phyloP scores from a whole-genome alignment of 2,888 invertebrate genomes.

The Eudemis profundana region DNA sequence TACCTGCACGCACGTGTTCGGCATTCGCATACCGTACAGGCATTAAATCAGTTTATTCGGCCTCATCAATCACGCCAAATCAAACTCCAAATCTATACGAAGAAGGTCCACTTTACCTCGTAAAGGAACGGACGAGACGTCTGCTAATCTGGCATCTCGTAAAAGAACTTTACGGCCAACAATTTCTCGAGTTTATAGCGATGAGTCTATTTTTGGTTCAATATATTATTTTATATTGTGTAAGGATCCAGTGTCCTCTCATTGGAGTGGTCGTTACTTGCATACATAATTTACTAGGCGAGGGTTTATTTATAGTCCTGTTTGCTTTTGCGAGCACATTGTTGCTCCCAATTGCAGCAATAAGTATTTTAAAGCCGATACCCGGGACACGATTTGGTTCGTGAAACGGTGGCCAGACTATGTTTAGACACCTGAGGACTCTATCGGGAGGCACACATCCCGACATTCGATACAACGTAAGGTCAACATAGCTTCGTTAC shows the following conservation, averaged over 20 bases:
- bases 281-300: conserved; percentile 46
- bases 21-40: conserved; percentile 70
- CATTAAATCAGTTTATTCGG: conserved; percentile 63
- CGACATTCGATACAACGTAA: conserved; percentile 76
- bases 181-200: conserved; percentile 64
- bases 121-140: conserved; percentile 50
- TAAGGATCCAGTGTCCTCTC: conserved; percentile 49
- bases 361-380: conserved; percentile 22
- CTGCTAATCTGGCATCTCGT: conserved; percentile 65
- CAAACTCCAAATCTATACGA: conserved; percentile 54
- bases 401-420: conserved; percentile 28
- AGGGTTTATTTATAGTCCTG: conserved; percentile 46
- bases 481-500: conserved; percentile 78
- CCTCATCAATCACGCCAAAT: conserved; percentile 58
- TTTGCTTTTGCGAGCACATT: conserved; percentile 38
- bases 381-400: conserved; percentile 16
- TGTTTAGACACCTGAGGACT: conserved; percentile 78
- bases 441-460: conserved; percentile 66
- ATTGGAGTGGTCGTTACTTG: conserved; percentile 49
- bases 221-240: conserved; percentile 56
- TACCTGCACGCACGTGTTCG: conserved; percentile 84
- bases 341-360: conserved; percentile 36
- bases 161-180: conserved; percentile 65
- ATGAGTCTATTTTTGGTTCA: conserved; percentile 60
- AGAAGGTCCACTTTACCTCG: conserved; percentile 60